Conservation (phyloP, 2,113 vertebrate genomes). For the Chloroceryle aenea region DNA sequence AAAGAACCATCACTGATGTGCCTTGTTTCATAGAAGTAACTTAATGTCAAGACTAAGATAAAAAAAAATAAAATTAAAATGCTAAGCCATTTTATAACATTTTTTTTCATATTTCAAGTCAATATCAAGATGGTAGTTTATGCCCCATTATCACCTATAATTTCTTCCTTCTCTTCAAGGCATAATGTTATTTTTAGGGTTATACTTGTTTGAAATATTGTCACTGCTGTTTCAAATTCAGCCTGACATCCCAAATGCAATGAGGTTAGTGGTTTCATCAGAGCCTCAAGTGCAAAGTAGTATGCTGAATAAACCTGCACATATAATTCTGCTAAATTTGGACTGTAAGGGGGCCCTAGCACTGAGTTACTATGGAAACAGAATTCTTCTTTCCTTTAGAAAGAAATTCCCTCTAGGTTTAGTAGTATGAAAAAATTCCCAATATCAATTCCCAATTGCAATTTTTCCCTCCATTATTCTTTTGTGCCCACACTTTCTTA, state of each 20-base stretch:
- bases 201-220: neutral
- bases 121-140: neutral
- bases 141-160: neutral
- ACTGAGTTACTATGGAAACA: conserved; percentile 80
- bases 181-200: neutral
- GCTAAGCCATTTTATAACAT: neutral
- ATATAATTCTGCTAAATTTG: conserved; percentile 76
- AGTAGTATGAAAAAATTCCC: conserved; percentile 17
- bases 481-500: neutral
- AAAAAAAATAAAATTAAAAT: neutral
- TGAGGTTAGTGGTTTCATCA: conserved; percentile 45
- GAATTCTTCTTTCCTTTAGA: conserved; percentile 71
- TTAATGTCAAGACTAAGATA: neutral
- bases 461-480: neutral
- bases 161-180: neutral
- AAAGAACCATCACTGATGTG: neutral
- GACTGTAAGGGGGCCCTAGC: conserved; percentile 66
- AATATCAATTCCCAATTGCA: neutral
- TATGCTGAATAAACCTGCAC: conserved; percentile 69
- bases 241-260: conserved; percentile 23
- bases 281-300: conserved; percentile 56
- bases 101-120: conserved; percentile 15
- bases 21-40: neutral
- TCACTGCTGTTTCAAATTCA: conserved; percentile 13
- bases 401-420: conserved; percentile 72